These are phyloP conservation scores for Poeciliopsis paucimaculata DNA, from an alignment of 2,797 vertebrate genomes.

Conservation along the genomic window DNA sequence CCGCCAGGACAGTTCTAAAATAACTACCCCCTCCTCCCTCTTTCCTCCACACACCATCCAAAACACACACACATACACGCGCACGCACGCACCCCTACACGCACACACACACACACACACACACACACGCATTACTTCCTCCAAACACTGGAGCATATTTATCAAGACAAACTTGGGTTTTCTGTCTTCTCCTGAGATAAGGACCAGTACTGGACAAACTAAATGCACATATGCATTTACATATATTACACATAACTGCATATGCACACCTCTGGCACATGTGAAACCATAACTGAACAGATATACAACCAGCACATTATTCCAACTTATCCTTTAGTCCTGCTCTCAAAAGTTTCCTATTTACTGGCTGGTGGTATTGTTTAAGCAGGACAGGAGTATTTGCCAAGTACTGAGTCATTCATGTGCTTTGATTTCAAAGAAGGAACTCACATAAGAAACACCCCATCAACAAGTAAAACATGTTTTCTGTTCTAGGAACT, in stretches of 20 bases:
- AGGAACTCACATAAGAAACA: constrained; percentile 29
- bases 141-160: constrained; percentile 85
- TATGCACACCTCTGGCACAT: not conserved
- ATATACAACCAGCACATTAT: constrained; percentile 2
- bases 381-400: constrained; percentile 70
- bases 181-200: constrained; percentile 91
- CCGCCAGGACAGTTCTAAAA: constrained; percentile 88
- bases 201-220: constrained; percentile 41
- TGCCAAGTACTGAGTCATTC: constrained; percentile 69
- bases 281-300: not conserved
- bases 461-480: constrained; percentile 49
- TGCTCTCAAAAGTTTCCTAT: constrained; percentile 84
- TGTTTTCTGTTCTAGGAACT: constrained; percentile 48
- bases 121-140: constrained; percentile 84
- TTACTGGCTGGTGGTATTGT: constrained; percentile 75
- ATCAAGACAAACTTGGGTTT: constrained; percentile 88
- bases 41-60: constrained; percentile 71
- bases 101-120: constrained; percentile 49
- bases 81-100: constrained; percentile 48
- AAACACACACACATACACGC: constrained; percentile 56
- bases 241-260: not conserved
- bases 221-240: constrained; percentile 9
- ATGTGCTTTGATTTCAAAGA: constrained; percentile 63
- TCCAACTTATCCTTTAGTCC: constrained; percentile 57
- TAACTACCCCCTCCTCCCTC: constrained; percentile 77